A percentile compares a stretch with the other conserved stretches of the same genome.
These are phyloP conservation scores for Aporrectodea caliginosa DNA, from an alignment of 1,140 invertebrate genomes.

Conservation along the genomic window DNA sequence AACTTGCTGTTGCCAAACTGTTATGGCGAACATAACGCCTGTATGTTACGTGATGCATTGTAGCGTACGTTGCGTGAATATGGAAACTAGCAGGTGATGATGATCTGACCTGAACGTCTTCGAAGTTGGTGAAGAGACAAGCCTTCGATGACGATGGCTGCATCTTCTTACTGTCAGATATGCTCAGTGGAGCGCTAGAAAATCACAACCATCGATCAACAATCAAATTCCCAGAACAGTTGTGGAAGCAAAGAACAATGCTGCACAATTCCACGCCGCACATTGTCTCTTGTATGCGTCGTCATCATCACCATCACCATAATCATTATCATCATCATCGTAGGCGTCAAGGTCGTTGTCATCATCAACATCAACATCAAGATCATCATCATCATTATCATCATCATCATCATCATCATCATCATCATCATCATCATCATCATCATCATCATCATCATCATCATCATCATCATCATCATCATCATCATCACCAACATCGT, in stretches of 20 bases:
- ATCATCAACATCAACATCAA: background rate
- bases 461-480: conserved; percentile 22
- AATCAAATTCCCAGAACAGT: no score
- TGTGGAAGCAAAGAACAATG: no score
- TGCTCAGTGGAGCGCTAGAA: conserved; percentile 9
- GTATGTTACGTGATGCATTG: no score
- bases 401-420: conserved; percentile 19
- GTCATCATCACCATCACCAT: no score
- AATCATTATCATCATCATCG: no score
- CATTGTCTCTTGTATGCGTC: background rate
- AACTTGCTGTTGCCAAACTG: no score
- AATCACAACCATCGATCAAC: no score
- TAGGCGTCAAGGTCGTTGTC: background rate
- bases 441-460: conserved; percentile 1
- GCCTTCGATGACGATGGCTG: background rate
- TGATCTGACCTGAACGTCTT: background rate
- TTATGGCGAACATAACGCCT: no score
- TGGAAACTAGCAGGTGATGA: no score
- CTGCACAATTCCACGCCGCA: background rate
- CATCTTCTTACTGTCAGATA: background rate
- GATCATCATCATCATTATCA: conserved; percentile 23
- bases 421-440: conserved; percentile 13
- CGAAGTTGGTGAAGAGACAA: background rate
- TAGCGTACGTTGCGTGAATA: no score
- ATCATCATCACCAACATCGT: no score